Evolutionary conservation across 2,797 vertebrate species (phyloP).

Genomic region (Fistularia tabacaria): DNA sequence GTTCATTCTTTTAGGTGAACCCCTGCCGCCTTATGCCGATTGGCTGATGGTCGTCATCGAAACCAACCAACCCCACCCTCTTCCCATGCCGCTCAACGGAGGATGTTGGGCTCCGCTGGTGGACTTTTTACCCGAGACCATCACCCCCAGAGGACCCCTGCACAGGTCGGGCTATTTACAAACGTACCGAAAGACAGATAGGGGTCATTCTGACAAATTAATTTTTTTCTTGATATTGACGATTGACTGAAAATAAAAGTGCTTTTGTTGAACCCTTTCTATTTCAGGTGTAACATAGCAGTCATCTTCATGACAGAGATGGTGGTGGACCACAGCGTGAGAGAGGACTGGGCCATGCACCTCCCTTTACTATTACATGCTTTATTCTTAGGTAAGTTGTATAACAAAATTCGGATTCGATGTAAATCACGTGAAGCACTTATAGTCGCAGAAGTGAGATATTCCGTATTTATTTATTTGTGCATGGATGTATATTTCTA

Average conservation of each 20-base stretch:
- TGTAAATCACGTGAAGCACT: not conserved
- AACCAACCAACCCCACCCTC: constrained; percentile 87
- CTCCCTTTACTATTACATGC: constrained; percentile 90
- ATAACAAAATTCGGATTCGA: not conserved
- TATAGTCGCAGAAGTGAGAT: no score
- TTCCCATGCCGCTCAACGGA: constrained; percentile 94
- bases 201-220: no score
- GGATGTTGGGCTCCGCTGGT: constrained; percentile 97
- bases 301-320: constrained; percentile 99
- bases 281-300: constrained; percentile 91
- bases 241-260: no score
- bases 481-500: no score
- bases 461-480: no score
- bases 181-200: no score
- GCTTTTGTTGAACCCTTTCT: not conserved
- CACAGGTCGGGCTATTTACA: constrained; percentile 79
- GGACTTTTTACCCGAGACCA: constrained; percentile 94
- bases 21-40: constrained; percentile 87
- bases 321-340: constrained; percentile 97
- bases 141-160: constrained; percentile 89
- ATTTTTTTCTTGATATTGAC: no score
- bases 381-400: constrained; percentile 87
- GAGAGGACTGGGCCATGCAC: constrained; percentile 96
- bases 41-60: constrained; percentile 90
- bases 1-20: constrained; percentile 79